Base-by-base conservation (phyloP, 2,797 vertebrate species). In the Poecilia picta region DNA sequence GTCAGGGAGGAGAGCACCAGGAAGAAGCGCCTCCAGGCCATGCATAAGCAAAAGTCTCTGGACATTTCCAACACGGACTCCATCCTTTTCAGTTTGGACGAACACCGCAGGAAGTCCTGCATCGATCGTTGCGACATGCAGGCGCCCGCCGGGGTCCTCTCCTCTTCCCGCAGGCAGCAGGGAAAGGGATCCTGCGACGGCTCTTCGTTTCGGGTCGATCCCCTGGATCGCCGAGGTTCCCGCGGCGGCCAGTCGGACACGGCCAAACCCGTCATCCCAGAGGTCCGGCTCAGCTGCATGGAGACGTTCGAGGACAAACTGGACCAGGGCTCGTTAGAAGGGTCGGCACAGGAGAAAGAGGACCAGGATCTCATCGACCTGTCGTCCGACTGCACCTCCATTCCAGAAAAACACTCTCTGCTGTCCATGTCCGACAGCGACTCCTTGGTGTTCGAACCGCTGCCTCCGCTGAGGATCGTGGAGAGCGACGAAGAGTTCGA, bases 51-150 rank as follows among this genome's bases (percentile, higher is more conserved):
- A 95, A 98, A 99, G 93, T 99, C 98, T 92, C 96, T 99, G 92
- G 98, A 99, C 94, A 99, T 99, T 88, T 96, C 97, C 91, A 99
- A 99, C 81, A 97, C 98, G 10, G 98, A 99, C 95, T 98, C 98
- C 85, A 95, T 99, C 88, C 95, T 99, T 85, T 99, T 97, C 83
- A 97, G 98, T 45, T 91, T 99, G 89, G 98, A 99, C 3, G 98
- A 99, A 77, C 98, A 98, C 81, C 96, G 98, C 2, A 97, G 98
- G 81, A 99, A 99, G 91, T 99, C 98, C 77, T 99, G 98, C 95
- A 98, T 99, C 70, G 98, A 99, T 88, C 97, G 97, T 0, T 99
- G 98, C 76, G 97, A 98, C 83, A 81, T 95, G 81, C 98, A 97
- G 84, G 95, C 94, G 8, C 93, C 82, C 2, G 87, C 91, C 0